Conservation (phyloP, 1,140 invertebrate species). For the Belonocnema kinseyi region DNA sequence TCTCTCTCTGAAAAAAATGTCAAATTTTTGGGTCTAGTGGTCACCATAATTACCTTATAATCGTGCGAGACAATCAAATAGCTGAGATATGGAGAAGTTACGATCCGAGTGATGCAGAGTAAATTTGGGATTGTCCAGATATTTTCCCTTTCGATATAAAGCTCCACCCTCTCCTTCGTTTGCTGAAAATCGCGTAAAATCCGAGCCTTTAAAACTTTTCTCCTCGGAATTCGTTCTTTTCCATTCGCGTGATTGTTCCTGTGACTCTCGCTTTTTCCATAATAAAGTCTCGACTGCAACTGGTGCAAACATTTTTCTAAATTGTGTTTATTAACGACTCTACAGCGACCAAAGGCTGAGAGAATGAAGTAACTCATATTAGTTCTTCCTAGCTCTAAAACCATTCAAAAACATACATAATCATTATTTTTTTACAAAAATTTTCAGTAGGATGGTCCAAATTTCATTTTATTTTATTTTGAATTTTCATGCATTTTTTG, state of each 20-base stretch:
- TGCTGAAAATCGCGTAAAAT: slow-evolving; percentile 63
- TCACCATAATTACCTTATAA: slow-evolving; percentile 76
- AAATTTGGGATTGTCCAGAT: slow-evolving; percentile 95
- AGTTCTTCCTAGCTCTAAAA: slow-evolving; percentile 44
- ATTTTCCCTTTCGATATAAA: slow-evolving; percentile 84
- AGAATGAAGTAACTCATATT: slow-evolving; percentile 58
- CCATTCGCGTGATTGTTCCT: slow-evolving; percentile 51
- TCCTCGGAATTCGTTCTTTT: slow-evolving; percentile 48
- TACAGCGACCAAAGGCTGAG: slow-evolving; percentile 44
- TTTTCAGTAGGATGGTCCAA: no score
- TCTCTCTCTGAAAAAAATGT: no score
- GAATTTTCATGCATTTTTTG: no score
- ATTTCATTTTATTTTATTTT: no score
- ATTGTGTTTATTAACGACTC: slow-evolving; percentile 54
- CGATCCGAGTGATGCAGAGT: slow-evolving; percentile 88
- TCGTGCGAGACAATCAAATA: slow-evolving; percentile 88
- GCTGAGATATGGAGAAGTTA: slow-evolving; percentile 89
- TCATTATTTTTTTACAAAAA: slow-evolving; percentile 17
- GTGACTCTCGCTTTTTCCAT: slow-evolving; percentile 54
- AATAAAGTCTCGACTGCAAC: slow-evolving; percentile 57
- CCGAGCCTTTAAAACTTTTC: slow-evolving; percentile 59
- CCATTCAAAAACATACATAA: not conserved
- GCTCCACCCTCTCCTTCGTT: slow-evolving; percentile 67
- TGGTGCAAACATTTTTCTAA: slow-evolving; percentile 62
- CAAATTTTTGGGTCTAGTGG: no score